Base-by-base conservation (phyloP, 2,888 invertebrate genomes). In the Ramazzottius varieornatus region DNA sequence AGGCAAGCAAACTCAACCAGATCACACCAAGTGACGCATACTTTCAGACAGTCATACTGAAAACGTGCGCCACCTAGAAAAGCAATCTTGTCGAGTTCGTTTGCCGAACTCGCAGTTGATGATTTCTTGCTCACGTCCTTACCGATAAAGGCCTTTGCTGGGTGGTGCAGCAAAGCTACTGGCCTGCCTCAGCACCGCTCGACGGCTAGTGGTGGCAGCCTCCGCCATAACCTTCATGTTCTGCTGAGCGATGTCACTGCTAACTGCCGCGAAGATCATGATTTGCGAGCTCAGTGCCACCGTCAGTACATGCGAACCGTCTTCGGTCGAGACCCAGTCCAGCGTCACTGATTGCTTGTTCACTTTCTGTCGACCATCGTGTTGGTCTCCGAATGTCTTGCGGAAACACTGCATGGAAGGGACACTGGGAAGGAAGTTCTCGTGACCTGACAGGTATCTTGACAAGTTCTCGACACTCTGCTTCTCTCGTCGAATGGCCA, bases 291-390 rank as follows among this genome's bases (percentile, higher is more conserved):
- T 93, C 46, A 94, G 90, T 0, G 89, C 92, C 0, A 98, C 92
- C 0, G 98, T 96, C 46, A 98, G 77, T 71, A 98, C 89, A 75
- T 98, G 96, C 0, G 92, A 90, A 0, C 98, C 98, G 74, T 99
- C 96, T 76, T 99, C 98, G 70, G 94, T 92, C 0, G 94, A 93
- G 16, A 96, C 94, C 98, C 98, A 98, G 78, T 98, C 98, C 46
- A 96, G 78, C 73, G 93, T 93, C 0, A 94, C 92, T 33, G 92
- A 79, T 20, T 46, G 46, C n/a, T 29, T 8, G 8, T 13, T 8
- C n/a, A n/a, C n/a, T n/a, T n/a, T n/a, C 65, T 65, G 4, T 32
- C 29, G 13, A n/a, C n/a, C 20, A 54, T 8, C 29, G 16, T 8
- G 40, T 8, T 40, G 8, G 40, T 40, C 40, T 20, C 8, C 20